Evolutionary conservation across 2,888 invertebrate genomes (phyloP).

Genomic region (Thymelicus lineola): DNA sequence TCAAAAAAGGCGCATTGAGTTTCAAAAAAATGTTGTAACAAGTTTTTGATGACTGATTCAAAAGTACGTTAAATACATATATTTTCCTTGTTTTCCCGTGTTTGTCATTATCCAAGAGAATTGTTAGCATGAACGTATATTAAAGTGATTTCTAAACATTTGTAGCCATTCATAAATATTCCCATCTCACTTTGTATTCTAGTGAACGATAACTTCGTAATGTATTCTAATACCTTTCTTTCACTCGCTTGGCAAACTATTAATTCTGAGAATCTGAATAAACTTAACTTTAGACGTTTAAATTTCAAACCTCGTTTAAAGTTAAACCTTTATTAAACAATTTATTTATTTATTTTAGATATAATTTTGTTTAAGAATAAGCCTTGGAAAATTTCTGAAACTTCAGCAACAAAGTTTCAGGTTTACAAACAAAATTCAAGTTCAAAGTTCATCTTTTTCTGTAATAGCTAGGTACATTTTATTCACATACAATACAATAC

Average conservation of each 20-base stretch:
- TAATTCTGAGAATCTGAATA: slow-evolving; percentile 16
- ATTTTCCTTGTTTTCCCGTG: slow-evolving; percentile 23
- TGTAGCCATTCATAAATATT: slow-evolving; percentile 35
- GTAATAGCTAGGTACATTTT: too few species aligned
- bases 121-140: slow-evolving; percentile 24
- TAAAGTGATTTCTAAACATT: slow-evolving; percentile 33
- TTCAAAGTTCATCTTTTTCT: too few species aligned
- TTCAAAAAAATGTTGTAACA: too few species aligned
- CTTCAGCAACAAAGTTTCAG: too few species aligned
- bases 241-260: slow-evolving; percentile 28
- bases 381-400: too few species aligned
- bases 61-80: background rate
- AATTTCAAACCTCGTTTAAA: background rate
- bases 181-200: slow-evolving; percentile 30
- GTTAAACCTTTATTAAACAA: too few species aligned
- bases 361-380: too few species aligned
- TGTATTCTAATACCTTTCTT: slow-evolving; percentile 37
- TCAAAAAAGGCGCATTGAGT: too few species aligned
- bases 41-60: slow-evolving; percentile 45
- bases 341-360: too few species aligned
- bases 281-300: slow-evolving; percentile 17
- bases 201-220: slow-evolving; percentile 26
- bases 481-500: too few species aligned
- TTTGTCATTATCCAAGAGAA: slow-evolving; percentile 14
- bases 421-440: too few species aligned